Base-by-base conservation (phyloP, 1,140 invertebrate species). In the Drosophila nannoptera region DNA sequence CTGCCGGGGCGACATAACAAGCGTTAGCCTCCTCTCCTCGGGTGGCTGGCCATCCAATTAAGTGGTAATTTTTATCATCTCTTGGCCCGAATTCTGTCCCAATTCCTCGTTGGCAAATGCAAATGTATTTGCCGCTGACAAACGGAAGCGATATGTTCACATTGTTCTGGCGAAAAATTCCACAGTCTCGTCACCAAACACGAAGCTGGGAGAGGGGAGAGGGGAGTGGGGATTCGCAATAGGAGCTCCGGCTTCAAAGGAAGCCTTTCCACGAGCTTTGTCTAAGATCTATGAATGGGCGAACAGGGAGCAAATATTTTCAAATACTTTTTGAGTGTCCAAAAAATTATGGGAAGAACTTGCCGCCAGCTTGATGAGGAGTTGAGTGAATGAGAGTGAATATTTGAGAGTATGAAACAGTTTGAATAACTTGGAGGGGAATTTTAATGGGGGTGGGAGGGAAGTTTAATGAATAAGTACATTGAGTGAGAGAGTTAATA, bases 121-220 rank as follows among this genome's bases (percentile, higher is more conserved):
- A 36, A 53, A 43, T 59, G 40, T 43, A 14, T 14, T 43, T 14
- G 78, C 70, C 80, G 55, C 63, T 86, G 73, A 64, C 73, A 84
- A 86, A 84, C 80, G 80, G 81, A 84, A 84, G 81, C 81, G 80
- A 84, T 86, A 77, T 69, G 73, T 86, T 71, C 77, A 84, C 81
- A 84, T 77, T 71, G 69, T 83, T 84, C 81, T 55, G 56, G 61
- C 54, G 73, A 84, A 77, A 80, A 80, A 78, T 76, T 84, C 40
- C 40, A 43, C 0, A 43, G 40, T 43, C 5, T 16, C 12, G 3
- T 43, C 22, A 22, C 22, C 22, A 22, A 22, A 14, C 40, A 42
- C 40, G 40, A 42, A 54, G 62, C 63, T 45, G 14, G 65, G 12
- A 50, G 8, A 36, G 46, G 29, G 45, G 29, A 46, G 38, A 42